These are phyloP conservation scores for Ibidorhyncha struthersii DNA, from an alignment of 2,113 vertebrate genomes.

Conservation along the genomic window DNA sequence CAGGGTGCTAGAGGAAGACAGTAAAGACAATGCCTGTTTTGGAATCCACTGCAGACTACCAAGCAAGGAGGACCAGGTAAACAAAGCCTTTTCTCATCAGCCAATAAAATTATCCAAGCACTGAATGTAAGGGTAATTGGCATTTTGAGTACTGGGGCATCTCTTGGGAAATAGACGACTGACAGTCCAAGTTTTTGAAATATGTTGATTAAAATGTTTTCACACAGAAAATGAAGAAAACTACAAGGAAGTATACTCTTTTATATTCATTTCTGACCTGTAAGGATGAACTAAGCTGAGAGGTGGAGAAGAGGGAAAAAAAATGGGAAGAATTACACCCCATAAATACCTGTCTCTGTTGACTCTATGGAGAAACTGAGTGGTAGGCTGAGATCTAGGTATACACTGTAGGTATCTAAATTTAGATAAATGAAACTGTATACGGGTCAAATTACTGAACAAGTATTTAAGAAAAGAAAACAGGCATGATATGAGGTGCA, in stretches of 20 bases:
- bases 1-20: not conserved
- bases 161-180: not conserved
- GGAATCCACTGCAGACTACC: not conserved
- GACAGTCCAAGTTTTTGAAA: not conserved
- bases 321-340: not conserved
- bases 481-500: not conserved
- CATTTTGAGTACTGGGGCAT: not conserved
- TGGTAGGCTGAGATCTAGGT: not conserved
- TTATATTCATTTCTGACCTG: not conserved
- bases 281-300: not conserved
- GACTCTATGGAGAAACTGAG: not conserved
- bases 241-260: not conserved
- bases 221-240: not conserved
- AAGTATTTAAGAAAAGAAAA: not conserved
- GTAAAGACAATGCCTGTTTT: not conserved
- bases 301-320: not conserved
- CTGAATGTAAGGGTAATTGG: not conserved
- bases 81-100: not conserved
- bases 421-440: not conserved
- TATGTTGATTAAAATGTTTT: not conserved
- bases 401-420: not conserved
- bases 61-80: not conserved
- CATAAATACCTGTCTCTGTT: not conserved
- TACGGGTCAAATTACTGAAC: not conserved
- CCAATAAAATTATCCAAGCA: not conserved